Base-by-base conservation (phyloP, 2,113 vertebrate genomes). In the Gorsachius goisagi region DNA sequence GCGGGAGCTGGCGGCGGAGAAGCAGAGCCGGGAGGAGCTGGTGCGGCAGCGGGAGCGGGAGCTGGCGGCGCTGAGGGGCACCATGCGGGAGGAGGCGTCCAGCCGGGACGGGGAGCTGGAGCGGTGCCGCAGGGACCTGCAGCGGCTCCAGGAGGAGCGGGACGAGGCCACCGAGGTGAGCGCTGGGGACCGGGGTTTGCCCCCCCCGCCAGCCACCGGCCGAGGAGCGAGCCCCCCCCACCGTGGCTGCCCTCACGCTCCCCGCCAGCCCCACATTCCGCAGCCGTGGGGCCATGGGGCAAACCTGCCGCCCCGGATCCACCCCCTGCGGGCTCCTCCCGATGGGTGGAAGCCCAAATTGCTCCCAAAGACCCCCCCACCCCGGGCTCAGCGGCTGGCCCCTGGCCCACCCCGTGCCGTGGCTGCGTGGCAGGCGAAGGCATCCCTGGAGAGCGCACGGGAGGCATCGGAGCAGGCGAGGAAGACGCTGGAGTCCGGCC, bases 21-120 rank as follows among this genome's bases (percentile, higher is more conserved):
- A 95, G 84, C 98, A 98, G 83, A 97, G 97, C 66, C 97, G 95
- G 78, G 98, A 98, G 49, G 92, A 93, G 12, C 95, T 95, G 63
- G 95, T 88, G 49, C 98, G 97, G 68, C 98, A 98, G 93, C 98
- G 98, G 93, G 98, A 99, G 56, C 98, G 98, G 97, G 99, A 99
- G 94, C 77, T 99, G 71, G 98, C 97, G 2, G 92, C 97, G 2
- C 58, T 99, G 69, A 99, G 98, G 75, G 92, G 76, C 12, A 21
- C 85, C 15, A 30, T 96, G 41, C 15, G 26, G 56, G 96, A 98
- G 15, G 98, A 98, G 96, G 98, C 98, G 26, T 98, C 98, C 19
- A 98, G 98, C 50, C 98, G 97, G 2, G 97, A 98, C 77, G 98
- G 97, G 71, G 98, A 97, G 55, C 82, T 98, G 22, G 98, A 98